Percentiles rank a stretch among this genome's conserved stretches.
Conservation (phyloP, 2,888 invertebrate species). For the Eurytoma californica region DNA sequence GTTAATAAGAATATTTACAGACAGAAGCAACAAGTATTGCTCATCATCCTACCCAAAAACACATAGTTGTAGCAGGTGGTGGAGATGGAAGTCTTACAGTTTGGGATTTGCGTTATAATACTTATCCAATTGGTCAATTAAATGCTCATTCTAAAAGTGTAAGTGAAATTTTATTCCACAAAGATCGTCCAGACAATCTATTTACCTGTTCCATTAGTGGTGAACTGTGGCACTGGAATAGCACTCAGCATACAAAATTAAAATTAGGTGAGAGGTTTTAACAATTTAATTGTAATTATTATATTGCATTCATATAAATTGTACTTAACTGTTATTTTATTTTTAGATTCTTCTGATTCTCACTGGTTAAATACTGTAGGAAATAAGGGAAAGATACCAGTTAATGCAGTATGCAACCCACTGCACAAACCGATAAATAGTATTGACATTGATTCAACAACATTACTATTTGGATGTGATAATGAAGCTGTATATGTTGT, state of each 20-base stretch:
- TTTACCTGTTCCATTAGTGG: constrained; percentile 89
- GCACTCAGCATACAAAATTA: constrained; percentile 69
- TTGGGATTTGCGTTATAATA: constrained; percentile 92
- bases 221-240: constrained; percentile 93
- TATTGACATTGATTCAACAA: constrained; percentile 85
- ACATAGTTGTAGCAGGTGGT: constrained; percentile 89
- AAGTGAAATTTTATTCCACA: constrained; percentile 92
- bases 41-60: constrained; percentile 91
- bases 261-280: constrained; percentile 63
- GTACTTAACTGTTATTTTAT: constrained; percentile 8
- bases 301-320: too few species aligned
- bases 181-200: constrained; percentile 88
- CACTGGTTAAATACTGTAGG: constrained; percentile 78
- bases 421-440: constrained; percentile 89
- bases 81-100: constrained; percentile 91
- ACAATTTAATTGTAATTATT: too few species aligned
- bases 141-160: constrained; percentile 86
- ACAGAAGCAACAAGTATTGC: constrained; percentile 85
- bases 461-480: constrained; percentile 89
- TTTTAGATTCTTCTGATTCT: constrained; percentile 68
- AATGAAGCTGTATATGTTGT: constrained; percentile 92
- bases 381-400: constrained; percentile 78
- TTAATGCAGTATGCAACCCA: constrained; percentile 84
- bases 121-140: constrained; percentile 87
- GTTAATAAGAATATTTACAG: constrained; percentile 71